Percentiles rank a stretch among this genome's conserved stretches.
These are phyloP conservation scores for Mystacides longicornis DNA, from an alignment of 2,888 invertebrate species.

Conservation along the genomic window DNA sequence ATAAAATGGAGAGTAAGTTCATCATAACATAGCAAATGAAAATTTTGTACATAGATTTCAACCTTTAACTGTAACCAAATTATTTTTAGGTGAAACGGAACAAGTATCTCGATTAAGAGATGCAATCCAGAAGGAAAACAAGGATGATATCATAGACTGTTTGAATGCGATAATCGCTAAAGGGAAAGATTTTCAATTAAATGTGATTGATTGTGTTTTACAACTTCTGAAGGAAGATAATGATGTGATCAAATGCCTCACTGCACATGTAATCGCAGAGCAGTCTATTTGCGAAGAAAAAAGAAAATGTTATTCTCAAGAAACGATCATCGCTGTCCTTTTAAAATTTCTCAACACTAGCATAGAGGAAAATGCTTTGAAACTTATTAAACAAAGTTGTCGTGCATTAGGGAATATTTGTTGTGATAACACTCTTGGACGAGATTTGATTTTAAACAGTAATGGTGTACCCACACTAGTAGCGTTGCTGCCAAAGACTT, in stretches of 20 bases:
- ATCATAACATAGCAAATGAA: background rate
- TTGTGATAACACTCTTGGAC: constrained; percentile 72
- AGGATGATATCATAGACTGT: constrained; percentile 39
- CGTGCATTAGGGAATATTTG: constrained; percentile 84
- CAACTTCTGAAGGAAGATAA: constrained; percentile 41
- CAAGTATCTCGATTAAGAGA: constrained; percentile 6
- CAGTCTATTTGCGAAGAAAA: constrained; percentile 71
- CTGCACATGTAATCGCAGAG: constrained; percentile 71
- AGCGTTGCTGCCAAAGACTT: constrained; percentile 17
- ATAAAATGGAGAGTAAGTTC: constrained; percentile 10
- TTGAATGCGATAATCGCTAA: constrained; percentile 41
- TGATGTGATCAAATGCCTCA: constrained; percentile 47
- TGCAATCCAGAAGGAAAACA: constrained; percentile 7
- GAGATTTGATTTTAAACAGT: constrained; percentile 43
- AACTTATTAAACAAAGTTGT: constrained; percentile 64
- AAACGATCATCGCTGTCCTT: constrained; percentile 52
- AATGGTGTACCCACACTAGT: constrained; percentile 29
- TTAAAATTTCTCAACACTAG: constrained; percentile 42
- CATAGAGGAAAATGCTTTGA: constrained; percentile 36
- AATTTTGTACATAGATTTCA: too few relatives aligned
- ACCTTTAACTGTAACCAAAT: too few relatives aligned
- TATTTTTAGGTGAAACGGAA: constrained; percentile 13
- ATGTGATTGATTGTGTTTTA: constrained; percentile 41
- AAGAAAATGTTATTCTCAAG: constrained; percentile 60
- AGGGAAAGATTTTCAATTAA: constrained; percentile 43